Evolutionary conservation across 1,140 invertebrate genomes (phyloP).

Genomic region (Zaprionus africanus): DNA sequence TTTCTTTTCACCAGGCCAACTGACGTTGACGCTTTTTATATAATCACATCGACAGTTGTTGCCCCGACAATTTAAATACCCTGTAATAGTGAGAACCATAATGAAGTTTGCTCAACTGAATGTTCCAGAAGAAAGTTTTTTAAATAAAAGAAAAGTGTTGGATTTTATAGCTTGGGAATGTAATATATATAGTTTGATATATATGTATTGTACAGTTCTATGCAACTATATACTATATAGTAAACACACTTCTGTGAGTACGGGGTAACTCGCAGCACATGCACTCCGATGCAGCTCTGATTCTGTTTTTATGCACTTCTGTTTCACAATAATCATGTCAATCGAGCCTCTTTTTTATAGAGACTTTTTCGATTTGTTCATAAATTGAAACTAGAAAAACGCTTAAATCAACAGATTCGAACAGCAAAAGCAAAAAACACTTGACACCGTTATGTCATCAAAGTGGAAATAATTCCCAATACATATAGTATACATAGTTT

Average conservation of each 20-base stretch:
- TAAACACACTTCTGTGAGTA: too few species aligned
- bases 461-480: conserved; percentile 16
- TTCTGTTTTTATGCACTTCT: conserved; percentile 1
- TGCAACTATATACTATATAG: too few species aligned
- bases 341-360: conserved; percentile 27
- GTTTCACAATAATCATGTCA: conserved; percentile 25
- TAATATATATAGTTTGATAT: too few species aligned
- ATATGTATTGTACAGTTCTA: too few species aligned
- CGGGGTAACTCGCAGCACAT: conserved; percentile 6
- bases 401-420: conserved; percentile 25
- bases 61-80: conserved; percentile 10
- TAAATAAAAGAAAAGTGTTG: too few species aligned
- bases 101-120: not conserved
- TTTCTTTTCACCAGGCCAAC: conserved; percentile 30
- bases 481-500: not conserved
- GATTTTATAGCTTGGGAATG: too few species aligned
- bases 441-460: conserved; percentile 32
- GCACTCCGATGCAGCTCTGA: not conserved
- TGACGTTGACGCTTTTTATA: conserved; percentile 41
- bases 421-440: conserved; percentile 11
- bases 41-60: conserved; percentile 33
- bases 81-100: not conserved
- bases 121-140: not conserved
- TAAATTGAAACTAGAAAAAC: conserved; percentile 37
- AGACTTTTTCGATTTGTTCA: conserved; percentile 18